Conservation (phyloP, 2,797 vertebrate species). For the Aythya fuligula region DNA sequence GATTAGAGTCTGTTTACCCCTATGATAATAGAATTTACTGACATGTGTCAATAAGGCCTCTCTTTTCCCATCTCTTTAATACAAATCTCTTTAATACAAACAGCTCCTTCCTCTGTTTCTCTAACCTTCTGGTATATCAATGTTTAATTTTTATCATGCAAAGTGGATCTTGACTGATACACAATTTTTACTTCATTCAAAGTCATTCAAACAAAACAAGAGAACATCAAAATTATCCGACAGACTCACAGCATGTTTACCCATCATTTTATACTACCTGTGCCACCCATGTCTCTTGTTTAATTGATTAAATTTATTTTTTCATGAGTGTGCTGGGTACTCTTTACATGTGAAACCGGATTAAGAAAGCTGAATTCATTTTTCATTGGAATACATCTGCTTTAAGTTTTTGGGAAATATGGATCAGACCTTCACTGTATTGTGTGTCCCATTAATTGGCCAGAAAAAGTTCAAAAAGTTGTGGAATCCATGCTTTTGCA, state of each 20-base stretch:
- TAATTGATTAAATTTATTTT: background rate
- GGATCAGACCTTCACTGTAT: background rate
- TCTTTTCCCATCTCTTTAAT: background rate
- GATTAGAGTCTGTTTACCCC: background rate
- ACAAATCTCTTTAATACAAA: background rate
- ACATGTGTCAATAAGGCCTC: background rate
- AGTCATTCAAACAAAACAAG: background rate
- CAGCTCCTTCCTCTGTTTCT: background rate
- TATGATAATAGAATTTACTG: background rate
- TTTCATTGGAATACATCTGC: background rate
- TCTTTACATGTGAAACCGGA: background rate
- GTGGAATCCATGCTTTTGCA: background rate
- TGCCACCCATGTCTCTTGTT: background rate
- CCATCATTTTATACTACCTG: background rate
- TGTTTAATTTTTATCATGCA: background rate
- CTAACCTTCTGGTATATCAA: background rate
- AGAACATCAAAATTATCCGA: background rate
- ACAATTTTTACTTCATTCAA: background rate
- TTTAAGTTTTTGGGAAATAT: background rate
- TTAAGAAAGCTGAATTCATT: background rate
- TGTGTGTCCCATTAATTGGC: accelerated
- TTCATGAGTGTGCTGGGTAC: background rate
- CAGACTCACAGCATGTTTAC: accelerated
- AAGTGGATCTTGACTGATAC: background rate
- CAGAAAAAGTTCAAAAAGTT: background rate